Percentiles rank a stretch among this genome's conserved stretches.
Conservation (phyloP, 2,113 vertebrate species). For the Piaya cayana region DNA sequence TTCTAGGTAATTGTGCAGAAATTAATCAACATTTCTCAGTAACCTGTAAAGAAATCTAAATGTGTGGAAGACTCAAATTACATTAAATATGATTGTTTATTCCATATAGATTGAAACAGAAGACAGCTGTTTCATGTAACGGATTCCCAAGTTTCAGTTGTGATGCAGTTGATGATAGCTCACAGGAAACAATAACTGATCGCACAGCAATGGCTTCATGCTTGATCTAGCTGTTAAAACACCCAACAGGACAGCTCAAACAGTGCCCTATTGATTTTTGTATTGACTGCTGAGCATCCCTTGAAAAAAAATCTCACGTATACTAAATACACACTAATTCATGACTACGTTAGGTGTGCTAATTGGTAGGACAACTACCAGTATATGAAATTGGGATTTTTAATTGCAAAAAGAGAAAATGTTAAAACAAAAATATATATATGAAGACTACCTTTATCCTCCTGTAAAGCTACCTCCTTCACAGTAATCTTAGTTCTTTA, state of each 20-base stretch:
- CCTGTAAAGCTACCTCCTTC: background rate
- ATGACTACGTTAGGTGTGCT: background rate
- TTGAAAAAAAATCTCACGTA: background rate
- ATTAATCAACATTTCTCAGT: background rate
- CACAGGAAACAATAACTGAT: background rate
- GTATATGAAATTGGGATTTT: background rate
- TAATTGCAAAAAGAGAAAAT: background rate
- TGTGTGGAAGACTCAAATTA: background rate
- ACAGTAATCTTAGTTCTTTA: background rate
- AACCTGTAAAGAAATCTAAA: background rate
- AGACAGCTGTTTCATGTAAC: background rate
- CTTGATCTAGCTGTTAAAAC: background rate
- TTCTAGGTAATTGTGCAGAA: background rate
- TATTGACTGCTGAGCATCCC: background rate
- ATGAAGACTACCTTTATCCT: background rate
- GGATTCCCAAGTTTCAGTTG: background rate
- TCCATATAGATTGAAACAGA: background rate
- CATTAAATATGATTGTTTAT: background rate
- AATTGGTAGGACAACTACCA: background rate
- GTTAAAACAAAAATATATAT: background rate
- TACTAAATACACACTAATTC: background rate
- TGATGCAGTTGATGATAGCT: background rate
- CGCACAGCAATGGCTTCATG: background rate
- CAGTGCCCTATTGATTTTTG: background rate
- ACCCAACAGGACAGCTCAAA: background rate